Conservation (phyloP, 2,113 vertebrate species). For the Salvator merianae region DNA sequence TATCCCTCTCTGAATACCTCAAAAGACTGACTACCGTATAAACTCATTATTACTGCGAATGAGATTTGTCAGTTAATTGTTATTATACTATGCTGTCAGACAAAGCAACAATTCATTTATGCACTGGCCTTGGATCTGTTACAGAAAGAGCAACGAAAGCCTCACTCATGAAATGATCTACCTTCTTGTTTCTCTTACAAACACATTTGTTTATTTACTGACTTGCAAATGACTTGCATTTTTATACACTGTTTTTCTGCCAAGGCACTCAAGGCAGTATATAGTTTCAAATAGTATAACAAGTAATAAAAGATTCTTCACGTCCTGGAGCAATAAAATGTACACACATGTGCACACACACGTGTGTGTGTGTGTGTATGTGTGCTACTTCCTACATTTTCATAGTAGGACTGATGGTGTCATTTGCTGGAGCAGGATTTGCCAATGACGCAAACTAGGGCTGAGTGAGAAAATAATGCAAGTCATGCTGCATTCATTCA, state of each 20-base stretch:
- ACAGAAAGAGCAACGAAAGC: background rate
- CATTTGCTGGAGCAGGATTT: no score
- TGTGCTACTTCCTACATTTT: no score
- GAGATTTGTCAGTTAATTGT: background rate
- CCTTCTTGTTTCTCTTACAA: background rate
- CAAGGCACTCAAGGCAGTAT: background rate
- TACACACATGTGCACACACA: no score
- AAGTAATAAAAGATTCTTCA: background rate
- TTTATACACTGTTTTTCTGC: background rate
- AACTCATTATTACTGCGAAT: background rate
- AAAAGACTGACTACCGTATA: background rate
- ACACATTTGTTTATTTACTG: background rate
- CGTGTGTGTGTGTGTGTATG: no score
- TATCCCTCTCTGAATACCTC: background rate
- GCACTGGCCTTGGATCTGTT: background rate
- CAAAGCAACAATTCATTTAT: background rate
- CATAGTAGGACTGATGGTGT: no score
- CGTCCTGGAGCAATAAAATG: no score
- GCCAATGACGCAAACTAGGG: no score
- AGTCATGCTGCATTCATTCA: no score
- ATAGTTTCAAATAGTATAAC: background rate
- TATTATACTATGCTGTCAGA: background rate
- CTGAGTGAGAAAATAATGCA: no score
- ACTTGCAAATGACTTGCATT: background rate
- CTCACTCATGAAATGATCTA: background rate